phyloP scores from a whole-genome alignment of 2,797 vertebrate species.

The Coccyzus lansbergi region DNA sequence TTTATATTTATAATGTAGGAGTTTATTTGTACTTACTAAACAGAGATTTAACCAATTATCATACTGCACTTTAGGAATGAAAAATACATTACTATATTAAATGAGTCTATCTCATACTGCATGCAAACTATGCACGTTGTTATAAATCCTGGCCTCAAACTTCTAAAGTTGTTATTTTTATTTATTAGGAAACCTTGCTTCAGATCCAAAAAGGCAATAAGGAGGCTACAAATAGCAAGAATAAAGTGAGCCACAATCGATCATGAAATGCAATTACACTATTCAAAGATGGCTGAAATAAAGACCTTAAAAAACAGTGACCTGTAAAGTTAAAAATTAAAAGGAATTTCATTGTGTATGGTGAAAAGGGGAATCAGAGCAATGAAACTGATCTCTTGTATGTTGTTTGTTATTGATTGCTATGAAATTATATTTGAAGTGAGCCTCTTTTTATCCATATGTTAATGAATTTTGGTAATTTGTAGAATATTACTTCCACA shows the following conservation, averaged over 20 bases:
- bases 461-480: background rate
- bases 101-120: background rate
- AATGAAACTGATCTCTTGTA: background rate
- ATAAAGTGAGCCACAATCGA: slow-evolving; percentile 46
- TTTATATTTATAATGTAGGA: background rate
- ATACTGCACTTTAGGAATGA: slow-evolving; percentile 19
- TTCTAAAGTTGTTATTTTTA: slow-evolving; percentile 38
- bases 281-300: slow-evolving; percentile 35
- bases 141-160: slow-evolving; percentile 44
- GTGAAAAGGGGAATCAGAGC: slow-evolving; percentile 5
- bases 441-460: background rate
- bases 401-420: slow-evolving; percentile 11
- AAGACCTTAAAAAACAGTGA: slow-evolving; percentile 53
- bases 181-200: slow-evolving; percentile 59
- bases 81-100: slow-evolving; percentile 25
- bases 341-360: slow-evolving; percentile 30
- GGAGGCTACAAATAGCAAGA: background rate
- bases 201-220: slow-evolving; percentile 64
- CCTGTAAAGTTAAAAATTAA: slow-evolving; percentile 56
- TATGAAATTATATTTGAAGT: background rate
- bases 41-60: slow-evolving; percentile 16
- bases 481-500: background rate
- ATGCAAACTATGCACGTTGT: background rate
- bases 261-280: slow-evolving; percentile 62
- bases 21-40: background rate